phyloP scores from a whole-genome alignment of 2,797 vertebrate genomes.

The Pseudocheirus occidentalis region DNA sequence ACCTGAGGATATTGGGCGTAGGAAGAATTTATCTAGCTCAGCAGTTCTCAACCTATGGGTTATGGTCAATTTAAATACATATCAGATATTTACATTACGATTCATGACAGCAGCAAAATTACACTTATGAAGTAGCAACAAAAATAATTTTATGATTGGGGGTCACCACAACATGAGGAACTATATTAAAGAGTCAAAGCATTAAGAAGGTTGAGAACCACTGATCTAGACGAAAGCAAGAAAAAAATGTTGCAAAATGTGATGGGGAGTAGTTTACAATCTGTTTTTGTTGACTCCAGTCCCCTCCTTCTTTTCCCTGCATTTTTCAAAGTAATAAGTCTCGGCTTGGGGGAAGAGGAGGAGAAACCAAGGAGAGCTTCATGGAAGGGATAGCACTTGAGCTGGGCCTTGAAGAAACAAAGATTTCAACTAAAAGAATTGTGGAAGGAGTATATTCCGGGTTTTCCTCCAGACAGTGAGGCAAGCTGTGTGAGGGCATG shows the following conservation, averaged over 20 bases:
- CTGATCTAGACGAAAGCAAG: not conserved
- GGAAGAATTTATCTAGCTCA: not conserved
- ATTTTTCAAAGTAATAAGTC: not conserved
- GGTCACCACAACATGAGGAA: too few species aligned
- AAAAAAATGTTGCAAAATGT: not conserved
- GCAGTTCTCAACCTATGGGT: too few species aligned
- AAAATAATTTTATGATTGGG: too few species aligned
- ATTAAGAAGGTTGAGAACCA: too few species aligned
- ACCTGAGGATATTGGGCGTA: not conserved
- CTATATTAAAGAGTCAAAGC: too few species aligned
- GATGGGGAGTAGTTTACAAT: not conserved
- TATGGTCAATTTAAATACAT: too few species aligned
- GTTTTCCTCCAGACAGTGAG: not conserved
- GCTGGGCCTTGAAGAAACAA: not conserved
- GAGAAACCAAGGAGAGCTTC: not conserved
- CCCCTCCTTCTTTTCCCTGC: not conserved
- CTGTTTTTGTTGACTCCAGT: not conserved
- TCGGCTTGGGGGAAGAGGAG: not conserved
- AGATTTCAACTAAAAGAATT: not conserved
- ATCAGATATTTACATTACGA: too few species aligned
- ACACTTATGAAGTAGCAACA: too few species aligned
- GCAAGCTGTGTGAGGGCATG: not conserved
- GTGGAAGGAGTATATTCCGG: not conserved
- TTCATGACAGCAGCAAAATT: too few species aligned
- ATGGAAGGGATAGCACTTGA: not conserved